Percentiles rank a stretch among this genome's conserved stretches.
phyloP scores from a whole-genome alignment of 2,113 vertebrate species.

The Syngnathoides biaculeatus region DNA sequence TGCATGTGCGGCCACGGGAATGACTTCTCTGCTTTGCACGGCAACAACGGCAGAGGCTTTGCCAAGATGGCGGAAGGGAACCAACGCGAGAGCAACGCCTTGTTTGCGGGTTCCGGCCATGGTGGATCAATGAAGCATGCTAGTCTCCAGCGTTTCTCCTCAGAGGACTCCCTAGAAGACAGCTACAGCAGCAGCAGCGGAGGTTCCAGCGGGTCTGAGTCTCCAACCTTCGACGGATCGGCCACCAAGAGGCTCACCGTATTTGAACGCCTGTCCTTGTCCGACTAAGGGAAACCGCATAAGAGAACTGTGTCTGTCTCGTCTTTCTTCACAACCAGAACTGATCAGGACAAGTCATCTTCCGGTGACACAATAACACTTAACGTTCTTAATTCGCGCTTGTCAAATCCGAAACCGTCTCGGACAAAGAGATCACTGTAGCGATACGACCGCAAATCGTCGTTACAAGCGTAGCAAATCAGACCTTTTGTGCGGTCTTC shows the following conservation, averaged over 20 bases:
- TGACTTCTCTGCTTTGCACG: slow-evolving; percentile 43
- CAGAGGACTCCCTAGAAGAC: slow-evolving; percentile 85
- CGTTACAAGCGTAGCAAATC: slow-evolving; percentile 33
- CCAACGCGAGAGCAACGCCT: slow-evolving; percentile 28
- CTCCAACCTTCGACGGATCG: slow-evolving; percentile 78
- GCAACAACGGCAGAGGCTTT: slow-evolving; percentile 46
- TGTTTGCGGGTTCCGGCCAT: slow-evolving; percentile 28
- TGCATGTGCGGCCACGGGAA: slow-evolving; percentile 74
- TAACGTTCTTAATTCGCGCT: slow-evolving; percentile 67
- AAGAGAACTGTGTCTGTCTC: slow-evolving; percentile 28
- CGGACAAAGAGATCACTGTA: slow-evolving; percentile 42
- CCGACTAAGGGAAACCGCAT: slow-evolving; percentile 65
- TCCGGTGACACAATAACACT: slow-evolving; percentile 58
- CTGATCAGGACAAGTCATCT: slow-evolving; percentile 42
- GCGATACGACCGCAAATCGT: slow-evolving; percentile 1
- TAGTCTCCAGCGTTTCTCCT: slow-evolving; percentile 77
- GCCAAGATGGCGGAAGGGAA: slow-evolving; percentile 43
- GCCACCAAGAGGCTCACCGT: slow-evolving; percentile 77
- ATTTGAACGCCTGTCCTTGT: slow-evolving; percentile 84
- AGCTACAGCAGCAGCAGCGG: slow-evolving; percentile 84
- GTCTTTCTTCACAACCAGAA: slow-evolving; percentile 40
- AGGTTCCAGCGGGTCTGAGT: slow-evolving; percentile 82
- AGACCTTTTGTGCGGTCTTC: slow-evolving; percentile 62
- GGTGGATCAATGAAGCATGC: slow-evolving; percentile 41
- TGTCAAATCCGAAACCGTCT: slow-evolving; percentile 40